These are phyloP conservation scores for Chrysogorgia sp. DNA, from an alignment of 92 coral and sea anemone species.

Conservation along the genomic window DNA sequence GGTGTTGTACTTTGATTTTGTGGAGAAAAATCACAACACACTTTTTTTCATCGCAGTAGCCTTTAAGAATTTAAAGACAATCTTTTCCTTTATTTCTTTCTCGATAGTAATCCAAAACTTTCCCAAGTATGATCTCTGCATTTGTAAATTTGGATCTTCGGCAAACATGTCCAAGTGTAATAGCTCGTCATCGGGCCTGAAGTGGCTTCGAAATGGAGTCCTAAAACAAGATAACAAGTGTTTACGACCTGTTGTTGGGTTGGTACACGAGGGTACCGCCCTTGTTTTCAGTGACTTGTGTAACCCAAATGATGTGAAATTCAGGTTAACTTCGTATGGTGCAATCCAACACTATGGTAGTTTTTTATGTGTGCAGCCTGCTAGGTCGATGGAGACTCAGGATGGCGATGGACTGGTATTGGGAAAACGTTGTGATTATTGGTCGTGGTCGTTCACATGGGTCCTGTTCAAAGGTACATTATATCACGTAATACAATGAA, in stretches of 20 bases:
- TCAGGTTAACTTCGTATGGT: constrained; percentile 14
- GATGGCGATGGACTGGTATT: constrained; percentile 2
- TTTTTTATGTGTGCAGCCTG: constrained; percentile 18
- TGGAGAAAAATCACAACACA: too few relatives aligned
- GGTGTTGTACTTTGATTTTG: too few relatives aligned
- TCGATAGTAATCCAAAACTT: background rate
- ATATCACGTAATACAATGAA: too few relatives aligned
- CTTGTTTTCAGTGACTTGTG: constrained; percentile 18
- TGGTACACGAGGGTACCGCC: constrained; percentile 1
- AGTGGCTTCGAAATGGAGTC: constrained; percentile 17
- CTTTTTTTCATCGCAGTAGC: too few relatives aligned
- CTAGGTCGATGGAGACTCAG: background rate
- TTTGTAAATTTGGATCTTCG: background rate
- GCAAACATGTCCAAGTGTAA: background rate
- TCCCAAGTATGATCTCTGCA: constrained; percentile 4
- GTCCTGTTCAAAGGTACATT: constrained; percentile 25
- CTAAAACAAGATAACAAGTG: constrained; percentile 2
- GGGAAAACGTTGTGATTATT: constrained; percentile 24
- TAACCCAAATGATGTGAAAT: background rate
- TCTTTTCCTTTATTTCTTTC: background rate
- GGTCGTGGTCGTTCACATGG: background rate
- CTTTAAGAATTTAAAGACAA: too few relatives aligned
- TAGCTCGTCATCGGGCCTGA: background rate
- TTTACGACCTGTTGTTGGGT: constrained; percentile 12
- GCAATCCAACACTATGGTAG: constrained; percentile 18